Percentiles rank a stretch among this genome's conserved stretches.
phyloP scores from a whole-genome alignment of 2,888 invertebrate genomes.

The Drosophila helvetica region DNA sequence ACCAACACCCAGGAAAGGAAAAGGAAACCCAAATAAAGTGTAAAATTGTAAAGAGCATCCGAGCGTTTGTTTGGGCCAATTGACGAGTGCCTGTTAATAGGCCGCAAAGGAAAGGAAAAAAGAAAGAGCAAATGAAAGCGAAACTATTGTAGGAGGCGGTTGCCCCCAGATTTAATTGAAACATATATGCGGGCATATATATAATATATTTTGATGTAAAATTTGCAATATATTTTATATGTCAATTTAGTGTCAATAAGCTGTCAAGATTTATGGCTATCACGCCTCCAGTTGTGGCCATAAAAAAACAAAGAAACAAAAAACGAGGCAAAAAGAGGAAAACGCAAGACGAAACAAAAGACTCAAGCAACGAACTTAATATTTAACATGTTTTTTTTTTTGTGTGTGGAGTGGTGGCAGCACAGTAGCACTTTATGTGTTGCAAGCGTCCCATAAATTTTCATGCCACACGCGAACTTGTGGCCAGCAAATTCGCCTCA shows the following conservation, averaged over 20 bases:
- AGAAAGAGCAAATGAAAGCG: slow-evolving; percentile 16
- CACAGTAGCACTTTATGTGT: slow-evolving; percentile 73
- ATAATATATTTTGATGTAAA: slow-evolving; percentile 17
- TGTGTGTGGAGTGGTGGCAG: not conserved
- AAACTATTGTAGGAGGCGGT: slow-evolving; percentile 9
- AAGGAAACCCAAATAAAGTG: slow-evolving; percentile 32
- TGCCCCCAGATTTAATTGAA: slow-evolving; percentile 37
- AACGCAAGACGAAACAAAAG: slow-evolving; percentile 66
- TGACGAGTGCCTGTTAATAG: slow-evolving; percentile 69
- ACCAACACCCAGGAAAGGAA: not conserved
- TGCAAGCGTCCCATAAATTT: slow-evolving; percentile 69
- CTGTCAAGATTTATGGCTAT: slow-evolving; percentile 73
- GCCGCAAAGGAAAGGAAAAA: slow-evolving; percentile 34
- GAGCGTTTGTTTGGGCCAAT: slow-evolving; percentile 48
- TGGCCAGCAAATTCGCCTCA: slow-evolving; percentile 19
- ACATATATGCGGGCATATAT: not conserved
- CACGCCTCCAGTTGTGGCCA: slow-evolving; percentile 60
- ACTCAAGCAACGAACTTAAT: slow-evolving; percentile 45
- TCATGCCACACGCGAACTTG: slow-evolving; percentile 76
- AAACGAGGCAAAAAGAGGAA: slow-evolving; percentile 38
- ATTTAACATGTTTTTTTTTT: slow-evolving; percentile 31
- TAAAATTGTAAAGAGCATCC: slow-evolving; percentile 38
- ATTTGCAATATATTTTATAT: slow-evolving; percentile 26
- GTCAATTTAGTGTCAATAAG: slow-evolving; percentile 74
- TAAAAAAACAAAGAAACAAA: slow-evolving; percentile 6